Evolutionary conservation across 2,113 vertebrate genomes (phyloP), one percentile per base, ranked within the genome.

Genomic region (Grus americana): DNA sequence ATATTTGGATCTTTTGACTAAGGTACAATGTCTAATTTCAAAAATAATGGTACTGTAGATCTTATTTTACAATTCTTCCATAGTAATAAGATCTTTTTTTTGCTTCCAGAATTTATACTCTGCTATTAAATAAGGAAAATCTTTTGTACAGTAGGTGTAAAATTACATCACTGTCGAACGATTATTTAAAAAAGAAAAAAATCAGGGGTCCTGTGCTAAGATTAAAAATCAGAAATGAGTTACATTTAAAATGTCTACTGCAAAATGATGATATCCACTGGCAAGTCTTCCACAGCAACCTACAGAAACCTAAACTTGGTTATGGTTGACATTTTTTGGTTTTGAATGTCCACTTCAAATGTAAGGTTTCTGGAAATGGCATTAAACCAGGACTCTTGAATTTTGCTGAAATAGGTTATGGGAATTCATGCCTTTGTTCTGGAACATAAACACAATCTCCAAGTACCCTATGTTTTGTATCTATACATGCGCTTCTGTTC

Each of bases 1-100:
- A 94, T 96, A 95, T 97, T 96, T 97, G 91, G 94, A 83, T 95
- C 91, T 95, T 95, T 97, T 96, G 74, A 94, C 91, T 95, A 88
- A 93, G 73, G 89, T 91, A 76, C 70, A 90, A 61, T 79, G 74
- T 95, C 94, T 97, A 95, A 95, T 95, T 97, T 91, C 10, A 95
- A 92, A 97, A 93, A 91, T 88, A 95, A 93, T 97, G 78, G 49
- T 90, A 92, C 46, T 44, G 70, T 84, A 92, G 86, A 92, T 93
- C 92, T 91, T 93, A 82, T 70, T 95, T 96, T 91, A 95, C 70
- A 92, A 46, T 90, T 93, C 89, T 92, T 88, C 58, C 74, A 70
- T 92, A 91, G 92, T 95, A 95, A 86, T 75, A 95, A 83, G 84
- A 84, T 84, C 47, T 81, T 95, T 58, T 95, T 76, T 91, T 70